Conservation (phyloP, 2,888 invertebrate species). For the Drepana falcataria region DNA sequence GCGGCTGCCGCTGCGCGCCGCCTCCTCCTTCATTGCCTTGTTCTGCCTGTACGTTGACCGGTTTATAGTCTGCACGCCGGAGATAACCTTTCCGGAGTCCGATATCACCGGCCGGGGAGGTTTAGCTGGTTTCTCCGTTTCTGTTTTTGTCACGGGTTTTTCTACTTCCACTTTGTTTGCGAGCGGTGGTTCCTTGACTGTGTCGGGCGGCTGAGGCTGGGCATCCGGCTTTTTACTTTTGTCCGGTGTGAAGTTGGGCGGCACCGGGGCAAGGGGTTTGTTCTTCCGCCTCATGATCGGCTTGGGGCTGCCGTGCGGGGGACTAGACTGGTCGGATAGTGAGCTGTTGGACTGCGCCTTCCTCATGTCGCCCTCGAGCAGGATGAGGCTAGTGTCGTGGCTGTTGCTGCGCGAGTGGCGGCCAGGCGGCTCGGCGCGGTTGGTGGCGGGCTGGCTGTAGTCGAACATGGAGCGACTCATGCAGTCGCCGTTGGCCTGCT, state of each 20-base stretch:
- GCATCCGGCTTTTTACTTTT: slow-evolving; percentile 54
- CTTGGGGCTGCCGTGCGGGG: slow-evolving; percentile 86
- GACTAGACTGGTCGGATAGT: slow-evolving; percentile 82
- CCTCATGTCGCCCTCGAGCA: slow-evolving; percentile 71
- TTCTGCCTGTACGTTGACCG: slow-evolving; percentile 76
- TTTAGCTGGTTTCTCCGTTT: slow-evolving; percentile 78
- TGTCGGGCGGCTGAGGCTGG: slow-evolving; percentile 31
- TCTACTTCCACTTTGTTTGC: slow-evolving; percentile 52
- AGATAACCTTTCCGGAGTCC: slow-evolving; percentile 65
- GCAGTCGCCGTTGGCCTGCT: slow-evolving; percentile 65
- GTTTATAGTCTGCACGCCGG: slow-evolving; percentile 80
- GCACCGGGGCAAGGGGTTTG: slow-evolving; percentile 85
- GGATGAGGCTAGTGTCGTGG: slow-evolving; percentile 78
- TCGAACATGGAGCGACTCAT: slow-evolving; percentile 70
- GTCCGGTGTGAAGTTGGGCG: slow-evolving; percentile 79
- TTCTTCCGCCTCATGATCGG: slow-evolving; percentile 85
- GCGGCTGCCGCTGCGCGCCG: slow-evolving; percentile 54
- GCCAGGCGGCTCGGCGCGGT: slow-evolving; percentile 26
- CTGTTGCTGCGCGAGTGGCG: slow-evolving; percentile 79
- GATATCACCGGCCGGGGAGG: slow-evolving; percentile 80
- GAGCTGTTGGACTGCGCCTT: slow-evolving; percentile 84
- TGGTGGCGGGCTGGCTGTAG: slow-evolving; percentile 39
- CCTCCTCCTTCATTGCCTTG: slow-evolving; percentile 70
- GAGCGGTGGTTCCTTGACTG: slow-evolving; percentile 27
- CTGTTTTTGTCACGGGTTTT: slow-evolving; percentile 50